phyloP scores from a whole-genome alignment of 2,888 invertebrate genomes.

The Eumerus sabulonum region DNA sequence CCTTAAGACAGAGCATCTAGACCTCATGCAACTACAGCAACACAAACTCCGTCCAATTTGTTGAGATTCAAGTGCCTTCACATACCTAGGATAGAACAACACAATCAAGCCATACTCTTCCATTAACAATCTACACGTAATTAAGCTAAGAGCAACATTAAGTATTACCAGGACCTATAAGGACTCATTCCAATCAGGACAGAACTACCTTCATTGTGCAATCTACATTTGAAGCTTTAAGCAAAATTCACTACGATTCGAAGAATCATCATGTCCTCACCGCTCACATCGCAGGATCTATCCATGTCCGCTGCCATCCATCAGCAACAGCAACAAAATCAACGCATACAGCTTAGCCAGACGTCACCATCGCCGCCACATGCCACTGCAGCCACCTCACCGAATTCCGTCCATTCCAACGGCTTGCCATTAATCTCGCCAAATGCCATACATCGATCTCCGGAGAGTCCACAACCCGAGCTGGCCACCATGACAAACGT shows the following conservation, averaged over 20 bases:
- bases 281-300: conserved; percentile 71
- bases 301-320: conserved; percentile 70
- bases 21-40: conserved; percentile 51
- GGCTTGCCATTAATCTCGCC: conserved; percentile 75
- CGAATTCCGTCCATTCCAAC: conserved; percentile 74
- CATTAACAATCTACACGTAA: conserved; percentile 31
- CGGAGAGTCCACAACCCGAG: conserved; percentile 86
- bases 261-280: conserved; percentile 70
- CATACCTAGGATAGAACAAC: neutral
- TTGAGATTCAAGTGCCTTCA: conserved; percentile 74
- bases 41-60: conserved; percentile 72
- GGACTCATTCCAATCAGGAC: conserved; percentile 39
- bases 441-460: conserved; percentile 78
- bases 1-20: conserved; percentile 62
- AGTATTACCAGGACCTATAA: conserved; percentile 17
- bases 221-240: conserved; percentile 40
- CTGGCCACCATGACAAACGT: conserved; percentile 93
- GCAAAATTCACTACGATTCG: conserved; percentile 36
- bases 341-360: conserved; percentile 67
- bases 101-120: conserved; percentile 53
- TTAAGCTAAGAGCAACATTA: conserved; percentile 64
- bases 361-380: conserved; percentile 72
- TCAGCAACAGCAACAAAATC: conserved; percentile 70
- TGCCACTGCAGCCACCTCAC: conserved; percentile 68
- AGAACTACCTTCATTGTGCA: conserved; percentile 28